Conservation (phyloP, 1,140 invertebrate genomes). For the Papilio helenus region DNA sequence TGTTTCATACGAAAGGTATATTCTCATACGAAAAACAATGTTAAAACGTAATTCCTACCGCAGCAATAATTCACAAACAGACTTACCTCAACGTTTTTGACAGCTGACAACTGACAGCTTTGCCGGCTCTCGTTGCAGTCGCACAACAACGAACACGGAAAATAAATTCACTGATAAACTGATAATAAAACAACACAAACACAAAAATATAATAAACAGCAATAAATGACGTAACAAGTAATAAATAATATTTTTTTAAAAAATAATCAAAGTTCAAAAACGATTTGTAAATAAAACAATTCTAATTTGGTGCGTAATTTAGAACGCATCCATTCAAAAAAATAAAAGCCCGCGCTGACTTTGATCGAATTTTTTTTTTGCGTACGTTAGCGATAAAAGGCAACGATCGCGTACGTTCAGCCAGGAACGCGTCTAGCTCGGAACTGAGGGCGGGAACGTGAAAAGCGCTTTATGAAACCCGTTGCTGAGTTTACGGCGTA, state of each 20-base stretch:
- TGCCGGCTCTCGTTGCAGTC: constrained; percentile 31
- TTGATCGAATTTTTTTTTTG: constrained; percentile 11
- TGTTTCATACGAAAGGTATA: not conserved
- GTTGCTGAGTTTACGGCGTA: constrained; percentile 44
- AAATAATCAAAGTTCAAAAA: not conserved
- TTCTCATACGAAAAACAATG: not conserved
- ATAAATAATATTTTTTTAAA: not conserved
- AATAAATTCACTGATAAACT: constrained; percentile 33
- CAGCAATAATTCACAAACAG: constrained; percentile 46
- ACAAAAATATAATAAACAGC: constrained; percentile 18
- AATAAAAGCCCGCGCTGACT: constrained; percentile 21
- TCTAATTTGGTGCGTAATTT: not conserved
- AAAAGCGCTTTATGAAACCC: constrained; percentile 46
- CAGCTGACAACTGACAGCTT: constrained; percentile 60
- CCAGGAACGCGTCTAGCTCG: constrained; percentile 17
- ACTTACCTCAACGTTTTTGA: constrained; percentile 67
- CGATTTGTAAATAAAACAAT: constrained; percentile 21
- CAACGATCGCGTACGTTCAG: not conserved
- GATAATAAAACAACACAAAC: not conserved
- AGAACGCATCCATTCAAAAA: not conserved
- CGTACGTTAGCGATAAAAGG: constrained; percentile 6
- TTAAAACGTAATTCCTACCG: constrained; percentile 45
- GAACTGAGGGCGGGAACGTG: constrained; percentile 41
- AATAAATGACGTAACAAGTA: not conserved
- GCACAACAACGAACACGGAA: constrained; percentile 23